phyloP scores from a whole-genome alignment of 2,888 invertebrate species.

The Dichetophora obliterata region DNA sequence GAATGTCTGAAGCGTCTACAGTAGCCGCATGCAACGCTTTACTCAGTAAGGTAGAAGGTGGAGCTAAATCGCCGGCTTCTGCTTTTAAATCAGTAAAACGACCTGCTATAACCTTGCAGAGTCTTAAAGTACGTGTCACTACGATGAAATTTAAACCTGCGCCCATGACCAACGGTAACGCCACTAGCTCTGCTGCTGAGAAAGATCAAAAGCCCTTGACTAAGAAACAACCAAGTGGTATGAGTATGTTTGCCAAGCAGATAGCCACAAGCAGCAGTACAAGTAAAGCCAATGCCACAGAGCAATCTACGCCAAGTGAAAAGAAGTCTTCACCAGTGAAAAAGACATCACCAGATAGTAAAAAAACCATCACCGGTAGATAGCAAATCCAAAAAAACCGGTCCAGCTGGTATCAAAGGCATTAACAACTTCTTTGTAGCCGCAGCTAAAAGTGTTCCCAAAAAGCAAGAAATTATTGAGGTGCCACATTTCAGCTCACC shows the following conservation, averaged over 20 bases:
- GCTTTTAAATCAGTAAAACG: slow-evolving; percentile 59
- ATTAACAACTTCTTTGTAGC: slow-evolving; percentile 59
- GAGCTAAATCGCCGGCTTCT: slow-evolving; percentile 59
- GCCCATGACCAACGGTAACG: background rate
- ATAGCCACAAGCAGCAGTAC: slow-evolving; percentile 11
- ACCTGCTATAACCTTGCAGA: slow-evolving; percentile 54
- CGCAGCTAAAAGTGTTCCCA: slow-evolving; percentile 39
- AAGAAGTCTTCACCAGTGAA: slow-evolving; percentile 22
- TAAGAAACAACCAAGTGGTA: slow-evolving; percentile 42
- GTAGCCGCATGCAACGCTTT: slow-evolving; percentile 57
- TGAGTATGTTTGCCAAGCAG: slow-evolving; percentile 32
- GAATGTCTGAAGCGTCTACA: slow-evolving; percentile 57
- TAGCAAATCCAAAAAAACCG: slow-evolving; percentile 37
- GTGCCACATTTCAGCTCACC: slow-evolving; percentile 41
- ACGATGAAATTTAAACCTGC: background rate
- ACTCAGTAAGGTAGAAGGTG: slow-evolving; percentile 63
- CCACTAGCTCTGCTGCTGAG: background rate
- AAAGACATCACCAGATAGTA: background rate
- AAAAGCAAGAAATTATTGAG: slow-evolving; percentile 43
- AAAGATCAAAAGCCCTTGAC: slow-evolving; percentile 26
- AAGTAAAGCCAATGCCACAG: slow-evolving; percentile 26
- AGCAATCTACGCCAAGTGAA: slow-evolving; percentile 35
- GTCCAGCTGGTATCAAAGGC: slow-evolving; percentile 52
- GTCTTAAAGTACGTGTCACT: slow-evolving; percentile 47
- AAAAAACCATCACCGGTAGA: slow-evolving; percentile 27